Evolutionary conservation across 2,113 vertebrate genomes (phyloP).

Genomic region (Lutjanus erythropterus): DNA sequence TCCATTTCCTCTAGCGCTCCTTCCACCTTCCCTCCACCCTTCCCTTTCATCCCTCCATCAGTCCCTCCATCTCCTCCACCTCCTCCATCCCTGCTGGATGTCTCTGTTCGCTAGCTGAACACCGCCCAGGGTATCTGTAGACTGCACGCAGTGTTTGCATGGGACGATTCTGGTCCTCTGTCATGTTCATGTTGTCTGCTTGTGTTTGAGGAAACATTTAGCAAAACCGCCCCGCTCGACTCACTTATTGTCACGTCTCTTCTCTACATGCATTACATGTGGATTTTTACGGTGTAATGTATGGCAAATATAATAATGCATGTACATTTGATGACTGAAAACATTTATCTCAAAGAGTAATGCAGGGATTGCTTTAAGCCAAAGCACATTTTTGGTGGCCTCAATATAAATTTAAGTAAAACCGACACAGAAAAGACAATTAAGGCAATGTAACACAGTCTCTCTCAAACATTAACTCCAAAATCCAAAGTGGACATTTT

Average conservation of each 20-base stretch:
- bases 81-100: conserved; percentile 62
- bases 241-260: neutral
- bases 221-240: neutral
- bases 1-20: conserved; percentile 60
- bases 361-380: no score
- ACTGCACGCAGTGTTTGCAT: conserved; percentile 52
- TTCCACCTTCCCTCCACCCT: conserved; percentile 49
- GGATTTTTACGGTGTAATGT: neutral
- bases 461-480: no score
- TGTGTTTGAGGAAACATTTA: neutral
- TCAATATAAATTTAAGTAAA: no score
- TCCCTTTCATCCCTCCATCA: conserved; percentile 57
- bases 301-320: neutral
- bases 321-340: neutral
- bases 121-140: conserved; percentile 66
- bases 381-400: no score
- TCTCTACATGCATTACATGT: neutral
- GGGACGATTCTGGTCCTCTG: conserved; percentile 10
- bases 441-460: no score
- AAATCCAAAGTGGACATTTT: no score
- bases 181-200: conserved; percentile 11
- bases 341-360: neutral
- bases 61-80: conserved; percentile 41
- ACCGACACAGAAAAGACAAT: no score
- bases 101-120: conserved; percentile 58